These are phyloP conservation scores for Baryphthengus martii DNA, from an alignment of 2,113 vertebrate species.

Conservation along the genomic window DNA sequence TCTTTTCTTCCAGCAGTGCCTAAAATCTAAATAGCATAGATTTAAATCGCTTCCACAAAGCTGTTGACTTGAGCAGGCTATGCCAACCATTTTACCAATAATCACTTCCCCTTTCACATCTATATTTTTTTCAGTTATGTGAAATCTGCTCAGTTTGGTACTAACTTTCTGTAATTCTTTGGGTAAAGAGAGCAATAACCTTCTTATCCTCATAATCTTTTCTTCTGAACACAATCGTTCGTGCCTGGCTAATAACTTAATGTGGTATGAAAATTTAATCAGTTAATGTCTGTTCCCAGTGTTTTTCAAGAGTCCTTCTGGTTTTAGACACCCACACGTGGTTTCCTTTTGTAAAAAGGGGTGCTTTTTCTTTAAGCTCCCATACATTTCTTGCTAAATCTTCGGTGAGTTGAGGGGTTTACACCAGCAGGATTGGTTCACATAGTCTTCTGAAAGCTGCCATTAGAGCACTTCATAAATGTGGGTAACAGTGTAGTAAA, in stretches of 20 bases:
- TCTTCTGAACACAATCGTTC: background rate
- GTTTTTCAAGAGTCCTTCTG: conserved; percentile 1
- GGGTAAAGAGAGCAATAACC: background rate
- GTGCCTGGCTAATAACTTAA: background rate
- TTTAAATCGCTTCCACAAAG: background rate
- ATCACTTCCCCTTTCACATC: background rate
- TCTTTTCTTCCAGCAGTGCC: conserved; percentile 1
- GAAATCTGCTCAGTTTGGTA: background rate
- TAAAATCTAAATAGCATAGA: conserved; percentile 37
- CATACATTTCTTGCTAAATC: background rate
- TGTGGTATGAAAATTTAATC: conserved; percentile 3
- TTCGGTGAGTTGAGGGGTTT: background rate
- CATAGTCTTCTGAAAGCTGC: background rate
- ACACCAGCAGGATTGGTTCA: background rate
- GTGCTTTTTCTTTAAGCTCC: background rate
- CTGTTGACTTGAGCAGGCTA: background rate
- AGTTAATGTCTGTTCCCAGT: background rate
- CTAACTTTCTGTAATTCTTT: background rate
- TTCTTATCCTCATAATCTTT: background rate
- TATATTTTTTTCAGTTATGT: background rate
- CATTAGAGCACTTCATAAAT: background rate
- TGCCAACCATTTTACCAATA: background rate
- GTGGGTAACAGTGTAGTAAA: background rate
- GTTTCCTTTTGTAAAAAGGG: background rate
- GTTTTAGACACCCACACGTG: background rate